Conservation (phyloP, 2,797 vertebrate species). For the Myoxocephalus aenaeus region DNA sequence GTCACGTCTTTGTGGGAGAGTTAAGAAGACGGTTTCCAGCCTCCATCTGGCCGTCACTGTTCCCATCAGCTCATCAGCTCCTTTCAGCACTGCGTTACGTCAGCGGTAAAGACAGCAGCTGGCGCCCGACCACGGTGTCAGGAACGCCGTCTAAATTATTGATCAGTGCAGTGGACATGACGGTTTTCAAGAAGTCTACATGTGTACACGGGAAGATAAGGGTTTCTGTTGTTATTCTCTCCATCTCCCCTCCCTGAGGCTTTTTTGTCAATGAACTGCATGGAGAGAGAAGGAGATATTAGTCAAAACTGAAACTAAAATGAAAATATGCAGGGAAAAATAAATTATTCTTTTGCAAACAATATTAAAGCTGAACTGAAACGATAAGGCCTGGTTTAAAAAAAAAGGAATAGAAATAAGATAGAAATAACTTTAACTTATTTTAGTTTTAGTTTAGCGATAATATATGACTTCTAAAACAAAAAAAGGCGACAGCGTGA, state of each 20-base stretch:
- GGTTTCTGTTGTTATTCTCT: constrained; percentile 18
- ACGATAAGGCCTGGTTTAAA: background rate
- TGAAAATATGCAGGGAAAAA: background rate
- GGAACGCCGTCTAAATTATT: constrained; percentile 20
- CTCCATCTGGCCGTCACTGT: background rate
- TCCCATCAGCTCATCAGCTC: constrained; percentile 8
- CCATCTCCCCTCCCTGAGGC: background rate
- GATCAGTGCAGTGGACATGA: constrained; percentile 13
- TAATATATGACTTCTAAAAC: too few species aligned
- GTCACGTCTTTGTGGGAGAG: background rate
- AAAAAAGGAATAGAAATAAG: too few species aligned
- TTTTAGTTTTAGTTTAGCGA: too few species aligned
- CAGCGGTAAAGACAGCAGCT: background rate
- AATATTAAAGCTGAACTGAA: too few species aligned
- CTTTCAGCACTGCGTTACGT: background rate
- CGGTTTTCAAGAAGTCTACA: background rate
- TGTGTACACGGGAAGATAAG: constrained; percentile 6
- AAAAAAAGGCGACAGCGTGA: too few species aligned
- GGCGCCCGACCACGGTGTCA: background rate
- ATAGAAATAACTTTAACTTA: background rate
- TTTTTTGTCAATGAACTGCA: constrained; percentile 12
- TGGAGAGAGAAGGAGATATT: background rate
- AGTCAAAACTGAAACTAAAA: background rate
- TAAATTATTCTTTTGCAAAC: too few species aligned
- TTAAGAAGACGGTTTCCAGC: background rate